Base-by-base conservation (phyloP, 2,888 invertebrate genomes). In the Metalampra italica region DNA sequence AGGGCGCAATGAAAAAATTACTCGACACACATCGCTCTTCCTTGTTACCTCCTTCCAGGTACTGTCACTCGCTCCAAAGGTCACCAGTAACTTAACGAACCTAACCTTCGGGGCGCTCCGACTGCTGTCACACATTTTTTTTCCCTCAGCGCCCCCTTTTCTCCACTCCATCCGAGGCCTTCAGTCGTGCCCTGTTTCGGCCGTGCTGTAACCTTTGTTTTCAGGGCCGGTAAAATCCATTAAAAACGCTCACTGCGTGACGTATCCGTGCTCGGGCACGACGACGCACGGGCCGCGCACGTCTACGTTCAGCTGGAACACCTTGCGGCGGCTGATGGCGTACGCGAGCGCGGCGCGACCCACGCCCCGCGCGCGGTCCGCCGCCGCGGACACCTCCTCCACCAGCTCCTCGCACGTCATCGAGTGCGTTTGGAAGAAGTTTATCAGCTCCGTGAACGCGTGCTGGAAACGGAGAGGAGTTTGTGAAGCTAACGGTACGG, bases 261-360 rank as follows among this genome's bases (percentile, higher is more conserved):
- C 78, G 37, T 93, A 92, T 13, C 95, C 95, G 59, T 92, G 90
- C 68, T 96, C 95, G 0, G 95, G 95, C 49, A 96, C 79, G 5
- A 96, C 91, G 9, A 96, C 68, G 63, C 94, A 94, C 0, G 95
- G 95, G 7, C 94, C 93, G 71, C 93, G 94, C 45, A 96, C 79
- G 60, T 95, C 94, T 51, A 95, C 87, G 61, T 93, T 93, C n/a
- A 96, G 74, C 57, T 92, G 91, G 62, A 94, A 89, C 56, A 93
- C 90, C 78, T 92, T 91, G 56, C 90, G 88, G 2, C 86, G 56
- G 50, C 82, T 59, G 88, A 88, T 47, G 83, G 81, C 91, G 53
- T 91, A 90, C 43, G 90, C 85, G 0, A 92, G 72, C 46, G 92
- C 78, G 0, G 82, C 78, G 60, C 63, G 68, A 58, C 91, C 83